These are phyloP conservation scores for Trachemys scripta DNA, from an alignment of 2,113 vertebrate genomes.

Conservation along the genomic window DNA sequence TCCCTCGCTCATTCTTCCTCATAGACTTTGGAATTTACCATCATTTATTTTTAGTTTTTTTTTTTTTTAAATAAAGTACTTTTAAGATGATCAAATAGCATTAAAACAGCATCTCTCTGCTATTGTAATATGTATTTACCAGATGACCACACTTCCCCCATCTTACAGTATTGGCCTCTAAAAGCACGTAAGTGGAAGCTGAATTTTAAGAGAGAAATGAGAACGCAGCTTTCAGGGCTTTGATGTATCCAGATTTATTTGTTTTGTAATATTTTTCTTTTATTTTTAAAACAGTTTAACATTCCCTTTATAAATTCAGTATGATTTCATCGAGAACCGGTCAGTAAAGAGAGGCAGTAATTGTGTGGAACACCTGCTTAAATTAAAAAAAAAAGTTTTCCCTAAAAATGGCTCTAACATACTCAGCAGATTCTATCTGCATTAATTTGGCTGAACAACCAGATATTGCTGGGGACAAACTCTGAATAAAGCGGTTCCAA, in stretches of 20 bases:
- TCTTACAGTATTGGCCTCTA: conserved; percentile 61
- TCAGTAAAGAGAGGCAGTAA: conserved; percentile 59
- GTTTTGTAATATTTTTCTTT: conserved; percentile 50
- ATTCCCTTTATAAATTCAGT: conserved; percentile 66
- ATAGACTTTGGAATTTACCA: conserved; percentile 28
- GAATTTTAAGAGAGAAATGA: conserved; percentile 58
- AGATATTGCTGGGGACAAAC: conserved; percentile 77
- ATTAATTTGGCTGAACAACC: conserved; percentile 80
- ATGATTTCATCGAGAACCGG: conserved; percentile 57
- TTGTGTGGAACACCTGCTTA: conserved; percentile 74
- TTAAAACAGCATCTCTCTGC: conserved; percentile 38
- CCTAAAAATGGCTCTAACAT: conserved; percentile 58
- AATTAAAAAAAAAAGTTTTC: conserved; percentile 59
- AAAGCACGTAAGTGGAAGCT: conserved; percentile 52
- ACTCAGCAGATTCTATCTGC: conserved; percentile 79
- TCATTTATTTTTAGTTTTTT: conserved; percentile 68
- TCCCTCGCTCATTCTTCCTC: neutral
- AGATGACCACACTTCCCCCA: conserved; percentile 58
- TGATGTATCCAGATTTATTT: conserved; percentile 39
- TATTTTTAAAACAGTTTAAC: conserved; percentile 60
- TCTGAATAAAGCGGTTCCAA: conserved; percentile 74
- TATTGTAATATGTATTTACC: conserved; percentile 69
- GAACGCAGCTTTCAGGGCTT: conserved; percentile 3
- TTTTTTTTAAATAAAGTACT: conserved; percentile 25
- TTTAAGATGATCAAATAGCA: conserved; percentile 48